A percentile compares a stretch with the other conserved stretches of the same genome.
Conservation (phyloP, 2,797 vertebrate species). For the Lagocephalus sceleratus region DNA sequence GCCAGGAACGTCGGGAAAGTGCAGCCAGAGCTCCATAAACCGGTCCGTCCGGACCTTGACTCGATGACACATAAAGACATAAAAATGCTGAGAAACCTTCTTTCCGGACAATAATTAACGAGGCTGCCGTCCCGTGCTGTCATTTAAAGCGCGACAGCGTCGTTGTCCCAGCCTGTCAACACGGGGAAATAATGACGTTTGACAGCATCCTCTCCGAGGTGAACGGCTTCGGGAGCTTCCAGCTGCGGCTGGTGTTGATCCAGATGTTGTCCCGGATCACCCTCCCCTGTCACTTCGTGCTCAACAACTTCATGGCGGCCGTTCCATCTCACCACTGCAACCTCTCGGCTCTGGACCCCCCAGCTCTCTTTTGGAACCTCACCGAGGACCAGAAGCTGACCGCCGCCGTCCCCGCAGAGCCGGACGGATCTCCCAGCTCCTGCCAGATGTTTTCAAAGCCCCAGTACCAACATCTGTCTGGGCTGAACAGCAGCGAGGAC, state of each 20-base stretch:
- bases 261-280: conserved; percentile 78
- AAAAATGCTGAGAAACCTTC: not conserved
- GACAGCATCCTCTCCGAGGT: conserved; percentile 83
- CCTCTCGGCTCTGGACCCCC: conserved; percentile 62
- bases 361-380: conserved; percentile 71
- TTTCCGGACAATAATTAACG: conserved; percentile 49
- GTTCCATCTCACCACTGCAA: conserved; percentile 84
- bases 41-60: not conserved
- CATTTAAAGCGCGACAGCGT: not conserved
- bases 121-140: conserved; percentile 9
- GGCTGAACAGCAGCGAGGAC: conserved; percentile 39
- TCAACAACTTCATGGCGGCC: conserved; percentile 86
- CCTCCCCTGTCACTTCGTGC: conserved; percentile 85
- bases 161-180: not conserved
- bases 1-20: too few relatives aligned
- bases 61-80: not conserved
- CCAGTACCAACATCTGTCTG: conserved; percentile 57
- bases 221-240: conserved; percentile 87
- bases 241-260: conserved; percentile 74
- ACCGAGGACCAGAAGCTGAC: conserved; percentile 73
- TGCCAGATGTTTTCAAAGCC: conserved; percentile 80
- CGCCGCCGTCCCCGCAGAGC: conserved; percentile 72
- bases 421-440: conserved; percentile 76
- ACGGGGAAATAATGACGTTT: conserved; percentile 84
- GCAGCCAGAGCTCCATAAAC: too few relatives aligned